These are phyloP conservation scores for Drosophila borborema DNA, from an alignment of 2,888 invertebrate genomes.

Conservation along the genomic window DNA sequence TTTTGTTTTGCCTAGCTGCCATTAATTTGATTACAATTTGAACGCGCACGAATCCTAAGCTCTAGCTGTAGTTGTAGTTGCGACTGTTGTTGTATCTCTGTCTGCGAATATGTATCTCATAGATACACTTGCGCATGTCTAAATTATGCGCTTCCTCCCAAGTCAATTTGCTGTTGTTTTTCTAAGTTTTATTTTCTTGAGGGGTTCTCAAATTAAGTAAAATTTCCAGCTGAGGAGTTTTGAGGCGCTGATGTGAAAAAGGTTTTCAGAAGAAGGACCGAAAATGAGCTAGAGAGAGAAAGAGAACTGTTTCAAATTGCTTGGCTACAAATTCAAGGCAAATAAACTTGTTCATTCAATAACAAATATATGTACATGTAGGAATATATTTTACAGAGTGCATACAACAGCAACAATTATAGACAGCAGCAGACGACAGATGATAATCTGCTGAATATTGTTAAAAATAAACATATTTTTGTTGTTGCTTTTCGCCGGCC, in stretches of 20 bases:
- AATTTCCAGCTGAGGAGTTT: slow-evolving; percentile 36
- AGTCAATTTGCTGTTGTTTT: slow-evolving; percentile 27
- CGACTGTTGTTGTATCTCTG: neutral
- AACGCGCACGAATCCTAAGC: slow-evolving; percentile 21
- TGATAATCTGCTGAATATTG: slow-evolving; percentile 72
- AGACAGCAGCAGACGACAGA: slow-evolving; percentile 59
- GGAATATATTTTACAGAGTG: slow-evolving; percentile 40
- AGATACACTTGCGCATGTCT: slow-evolving; percentile 46
- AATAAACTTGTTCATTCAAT: slow-evolving; percentile 61
- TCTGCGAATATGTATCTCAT: slow-evolving; percentile 44
- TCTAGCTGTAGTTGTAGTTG: neutral
- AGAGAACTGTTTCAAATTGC: neutral
- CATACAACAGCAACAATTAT: slow-evolving; percentile 29
- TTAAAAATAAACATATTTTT: slow-evolving; percentile 72
- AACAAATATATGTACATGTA: slow-evolving; percentile 39
- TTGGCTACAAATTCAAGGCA: slow-evolving; percentile 54
- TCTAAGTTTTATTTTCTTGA: neutral
- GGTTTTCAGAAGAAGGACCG: neutral
- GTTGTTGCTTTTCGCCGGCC: slow-evolving; percentile 9
- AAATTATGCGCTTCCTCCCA: slow-evolving; percentile 63
- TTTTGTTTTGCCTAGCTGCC: slow-evolving; percentile 46
- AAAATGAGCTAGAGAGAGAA: neutral
- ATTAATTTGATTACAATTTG: slow-evolving; percentile 63
- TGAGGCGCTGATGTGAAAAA: slow-evolving; percentile 18
- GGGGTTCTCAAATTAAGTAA: slow-evolving; percentile 18